phyloP scores from a whole-genome alignment of 1,140 invertebrate species.

The Drosophila mojavensis region DNA sequence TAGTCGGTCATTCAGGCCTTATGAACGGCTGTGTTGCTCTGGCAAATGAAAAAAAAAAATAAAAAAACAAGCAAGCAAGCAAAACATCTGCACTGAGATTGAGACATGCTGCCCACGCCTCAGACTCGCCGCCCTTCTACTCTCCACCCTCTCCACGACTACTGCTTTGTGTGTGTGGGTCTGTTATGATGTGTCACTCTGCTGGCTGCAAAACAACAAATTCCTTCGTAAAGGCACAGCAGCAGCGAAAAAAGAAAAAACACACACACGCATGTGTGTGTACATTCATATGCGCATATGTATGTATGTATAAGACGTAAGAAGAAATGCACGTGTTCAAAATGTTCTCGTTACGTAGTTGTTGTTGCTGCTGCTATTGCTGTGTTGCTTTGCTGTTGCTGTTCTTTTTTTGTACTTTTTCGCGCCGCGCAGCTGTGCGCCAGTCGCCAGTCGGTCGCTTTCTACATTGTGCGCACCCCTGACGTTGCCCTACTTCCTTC shows the following conservation, averaged over 20 bases:
- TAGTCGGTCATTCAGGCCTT: slow-evolving; percentile 28
- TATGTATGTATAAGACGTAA: slow-evolving; percentile 54
- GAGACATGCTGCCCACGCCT: slow-evolving; percentile 39
- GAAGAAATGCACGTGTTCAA: slow-evolving; percentile 80
- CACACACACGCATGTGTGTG: slow-evolving; percentile 26
- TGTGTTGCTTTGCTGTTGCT: slow-evolving; percentile 42
- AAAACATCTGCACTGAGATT: slow-evolving; percentile 47
- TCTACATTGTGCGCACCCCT: slow-evolving; percentile 48
- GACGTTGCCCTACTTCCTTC: slow-evolving; percentile 1
- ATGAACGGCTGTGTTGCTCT: slow-evolving; percentile 13
- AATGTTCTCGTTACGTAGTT: slow-evolving; percentile 72
- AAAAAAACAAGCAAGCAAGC: background rate
- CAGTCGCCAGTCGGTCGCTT: slow-evolving; percentile 76
- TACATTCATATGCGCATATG: slow-evolving; percentile 26
- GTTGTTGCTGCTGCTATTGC: slow-evolving; percentile 50
- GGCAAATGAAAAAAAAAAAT: background rate
- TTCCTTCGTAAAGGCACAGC: slow-evolving; percentile 57
- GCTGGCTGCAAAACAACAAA: slow-evolving; percentile 56
- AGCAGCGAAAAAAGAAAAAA: slow-evolving; percentile 41
- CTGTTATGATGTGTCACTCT: slow-evolving; percentile 59
- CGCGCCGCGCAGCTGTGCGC: slow-evolving; percentile 75
- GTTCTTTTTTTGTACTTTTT: slow-evolving; percentile 67
- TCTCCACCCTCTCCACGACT: background rate
- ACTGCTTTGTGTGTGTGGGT: background rate
- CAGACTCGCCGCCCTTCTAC: slow-evolving; percentile 7